Conservation (phyloP, 92 coral and sea anemone genomes). For the Heteractis magnifica region DNA sequence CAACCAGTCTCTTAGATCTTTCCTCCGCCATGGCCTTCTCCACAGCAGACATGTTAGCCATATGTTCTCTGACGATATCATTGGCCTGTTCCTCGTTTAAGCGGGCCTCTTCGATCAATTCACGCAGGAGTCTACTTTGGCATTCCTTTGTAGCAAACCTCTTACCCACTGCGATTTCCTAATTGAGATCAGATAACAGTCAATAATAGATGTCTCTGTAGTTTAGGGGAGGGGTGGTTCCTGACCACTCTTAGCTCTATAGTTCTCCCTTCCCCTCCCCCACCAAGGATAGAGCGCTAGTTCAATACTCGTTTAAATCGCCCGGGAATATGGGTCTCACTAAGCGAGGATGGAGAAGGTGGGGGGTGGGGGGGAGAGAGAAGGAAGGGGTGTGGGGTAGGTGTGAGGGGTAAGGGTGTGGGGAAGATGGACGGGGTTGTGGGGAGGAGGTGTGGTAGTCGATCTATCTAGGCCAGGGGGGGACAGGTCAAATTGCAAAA, state of each 20-base stretch:
- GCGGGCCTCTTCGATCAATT: constrained; percentile 67
- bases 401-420: neutral
- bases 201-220: neutral
- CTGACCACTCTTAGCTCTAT: neutral
- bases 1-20: constrained; percentile 81
- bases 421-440: neutral
- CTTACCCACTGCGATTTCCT: constrained; percentile 90
- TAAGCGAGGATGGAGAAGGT: too few species aligned
- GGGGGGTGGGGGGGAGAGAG: too few species aligned
- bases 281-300: too few species aligned
- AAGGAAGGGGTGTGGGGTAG: too few species aligned
- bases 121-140: constrained; percentile 79
- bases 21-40: constrained; percentile 91
- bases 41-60: constrained; percentile 78
- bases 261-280: neutral
- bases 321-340: too few species aligned
- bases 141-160: constrained; percentile 85
- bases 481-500: neutral
- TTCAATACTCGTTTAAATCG: too few species aligned
- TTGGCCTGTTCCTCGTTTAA: constrained; percentile 79
- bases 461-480: neutral
- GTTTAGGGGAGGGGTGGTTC: neutral
- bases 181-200: neutral
- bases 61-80: constrained; percentile 67
- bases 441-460: neutral